Percentiles rank a stretch among this genome's conserved stretches.
phyloP scores from a whole-genome alignment of 1,140 invertebrate genomes.

The Drosophila biarmipes region DNA sequence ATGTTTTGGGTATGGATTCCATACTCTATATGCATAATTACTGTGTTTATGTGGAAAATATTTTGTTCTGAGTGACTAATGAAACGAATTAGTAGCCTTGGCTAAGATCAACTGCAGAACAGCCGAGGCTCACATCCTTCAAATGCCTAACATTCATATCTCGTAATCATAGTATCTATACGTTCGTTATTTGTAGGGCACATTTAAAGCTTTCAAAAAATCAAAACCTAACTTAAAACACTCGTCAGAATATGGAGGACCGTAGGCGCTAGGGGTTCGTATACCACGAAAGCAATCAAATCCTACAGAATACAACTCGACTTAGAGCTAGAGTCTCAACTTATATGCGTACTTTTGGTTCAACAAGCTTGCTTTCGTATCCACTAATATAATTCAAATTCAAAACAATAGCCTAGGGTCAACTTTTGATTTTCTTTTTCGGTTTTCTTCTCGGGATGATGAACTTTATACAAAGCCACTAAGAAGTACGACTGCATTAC shows the following conservation, averaged over 20 bases:
- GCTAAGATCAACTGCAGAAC: neutral
- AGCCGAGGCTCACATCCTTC: slow-evolving; percentile 9
- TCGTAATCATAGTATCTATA: slow-evolving; percentile 9
- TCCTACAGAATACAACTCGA: slow-evolving; percentile 27
- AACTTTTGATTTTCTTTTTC: slow-evolving; percentile 64
- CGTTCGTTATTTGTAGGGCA: slow-evolving; percentile 59
- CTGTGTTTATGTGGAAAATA: slow-evolving; percentile 9
- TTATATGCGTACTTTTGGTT: slow-evolving; percentile 75
- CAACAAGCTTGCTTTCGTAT: slow-evolving; percentile 73
- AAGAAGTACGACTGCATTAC: slow-evolving; percentile 54
- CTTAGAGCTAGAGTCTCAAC: slow-evolving; percentile 51
- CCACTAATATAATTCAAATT: slow-evolving; percentile 30
- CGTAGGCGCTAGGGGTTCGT: slow-evolving; percentile 13
- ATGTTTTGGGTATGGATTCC: slow-evolving; percentile 6
- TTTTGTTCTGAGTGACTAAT: slow-evolving; percentile 14
- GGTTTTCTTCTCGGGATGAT: slow-evolving; percentile 16
- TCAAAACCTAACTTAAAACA: slow-evolving; percentile 46
- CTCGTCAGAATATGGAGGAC: slow-evolving; percentile 23
- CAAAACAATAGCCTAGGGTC: slow-evolving; percentile 65
- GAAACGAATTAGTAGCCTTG: slow-evolving; percentile 1
- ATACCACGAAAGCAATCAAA: slow-evolving; percentile 16
- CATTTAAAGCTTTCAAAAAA: slow-evolving; percentile 83
- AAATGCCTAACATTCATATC: slow-evolving; percentile 20
- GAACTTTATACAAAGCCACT: slow-evolving; percentile 76
- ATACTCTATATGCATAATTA: slow-evolving; percentile 12